Conservation (phyloP, 35 echinoderm and acorn worm species). For the Patiria miniata region DNA sequence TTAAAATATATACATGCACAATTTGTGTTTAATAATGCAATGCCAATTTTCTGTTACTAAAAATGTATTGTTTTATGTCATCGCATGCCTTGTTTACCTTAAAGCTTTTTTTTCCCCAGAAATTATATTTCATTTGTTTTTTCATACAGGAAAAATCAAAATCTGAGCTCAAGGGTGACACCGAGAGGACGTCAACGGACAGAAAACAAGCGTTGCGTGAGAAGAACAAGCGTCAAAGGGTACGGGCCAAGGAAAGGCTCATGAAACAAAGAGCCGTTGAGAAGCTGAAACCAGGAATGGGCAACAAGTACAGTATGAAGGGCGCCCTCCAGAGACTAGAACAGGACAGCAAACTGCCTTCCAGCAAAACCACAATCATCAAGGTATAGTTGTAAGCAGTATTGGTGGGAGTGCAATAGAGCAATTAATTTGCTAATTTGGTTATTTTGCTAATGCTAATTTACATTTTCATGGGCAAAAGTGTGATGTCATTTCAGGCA, state of each 20-base stretch:
- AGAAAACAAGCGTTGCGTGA: slow-evolving; percentile 64
- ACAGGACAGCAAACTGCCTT: slow-evolving; percentile 70
- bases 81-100: too few relatives aligned
- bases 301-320: slow-evolving; percentile 65
- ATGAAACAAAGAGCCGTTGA: slow-evolving; percentile 56
- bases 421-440: too few relatives aligned
- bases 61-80: too few relatives aligned
- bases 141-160: slow-evolving; percentile 63
- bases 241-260: slow-evolving; percentile 53
- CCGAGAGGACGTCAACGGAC: slow-evolving; percentile 75
- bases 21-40: too few relatives aligned
- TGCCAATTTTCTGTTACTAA: too few relatives aligned
- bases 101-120: background rate
- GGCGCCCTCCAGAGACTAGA: slow-evolving; percentile 75
- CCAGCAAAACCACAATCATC: slow-evolving; percentile 82
- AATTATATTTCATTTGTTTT: background rate
- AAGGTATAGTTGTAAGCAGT: slow-evolving; percentile 79
- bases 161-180: slow-evolving; percentile 75
- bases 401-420: background rate
- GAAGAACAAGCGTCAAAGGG: slow-evolving; percentile 82
- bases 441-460: too few relatives aligned
- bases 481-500: too few relatives aligned
- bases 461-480: background rate
- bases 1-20: too few relatives aligned
- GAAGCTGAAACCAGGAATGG: slow-evolving; percentile 57